Evolutionary conservation across 2,888 invertebrate genomes (phyloP), one percentile per base, ranked within the genome.

Genomic region (Chrysolina oricalcia): DNA sequence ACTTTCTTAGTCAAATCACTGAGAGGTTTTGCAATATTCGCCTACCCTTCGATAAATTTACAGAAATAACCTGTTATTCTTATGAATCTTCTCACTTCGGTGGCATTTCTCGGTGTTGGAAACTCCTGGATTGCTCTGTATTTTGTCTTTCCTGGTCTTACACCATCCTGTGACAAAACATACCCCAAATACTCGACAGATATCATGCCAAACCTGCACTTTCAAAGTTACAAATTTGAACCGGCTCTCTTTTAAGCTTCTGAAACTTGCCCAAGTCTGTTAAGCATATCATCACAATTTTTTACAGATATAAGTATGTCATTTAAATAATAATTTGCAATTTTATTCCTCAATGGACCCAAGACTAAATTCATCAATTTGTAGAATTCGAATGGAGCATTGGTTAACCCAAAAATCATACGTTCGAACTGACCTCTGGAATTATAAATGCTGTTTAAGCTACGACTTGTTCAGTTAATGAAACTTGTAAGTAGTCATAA

Each of bases 161-260:
- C 10, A 53, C 75, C 77, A 27, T 65, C 53, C 46, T 21, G 50
- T 11, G 70, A 43, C 15, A 77, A 11, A n/a, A 27, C 53, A 70
- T n/a, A 75, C 43, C 78, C 80, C 40, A 77, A 50, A 70, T 72
- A 79, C 4, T 77, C 48, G 17, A 80, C 70, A 62, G 62, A 53
- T 3, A 59, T 72, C 43, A 71, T 46, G 6, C 84, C 79, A 41
- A 5, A 84, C 79, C 76, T 66, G 0, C 85, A 86, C 70, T 86
- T 87, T 0, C 76, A 65, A 0, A 86, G 62, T 63, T 87, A 87
- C 4, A 87, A 53, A 1, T 84, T 85, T 6, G 87, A 70, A 40
- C 81, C 80, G 0, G 84, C 82, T 0, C 81, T 69, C 62, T 77
- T 46, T 5, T 85, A 48, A 0, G 73, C 74, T 48, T 74, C 8